phyloP scores from a whole-genome alignment of 2,888 invertebrate genomes.

The Eristalinus sepulchralis region DNA sequence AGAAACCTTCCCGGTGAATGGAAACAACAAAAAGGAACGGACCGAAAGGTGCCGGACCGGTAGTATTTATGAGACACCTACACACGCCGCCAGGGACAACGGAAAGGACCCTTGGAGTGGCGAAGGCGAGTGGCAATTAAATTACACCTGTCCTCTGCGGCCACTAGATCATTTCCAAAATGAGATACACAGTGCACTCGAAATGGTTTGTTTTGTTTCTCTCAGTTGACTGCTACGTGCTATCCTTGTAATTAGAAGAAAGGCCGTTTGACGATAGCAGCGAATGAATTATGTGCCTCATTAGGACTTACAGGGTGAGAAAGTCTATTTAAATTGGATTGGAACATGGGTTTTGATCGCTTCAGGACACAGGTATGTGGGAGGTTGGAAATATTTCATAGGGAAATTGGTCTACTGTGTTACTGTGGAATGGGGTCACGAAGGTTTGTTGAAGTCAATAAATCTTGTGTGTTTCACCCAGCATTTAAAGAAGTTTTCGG shows the following conservation, averaged over 20 bases:
- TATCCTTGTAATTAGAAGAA: constrained; percentile 69
- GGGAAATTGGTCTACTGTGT: neutral
- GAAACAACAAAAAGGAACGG: constrained; percentile 35
- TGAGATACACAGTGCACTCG: constrained; percentile 30
- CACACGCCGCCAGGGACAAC: neutral
- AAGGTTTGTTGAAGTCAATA: neutral
- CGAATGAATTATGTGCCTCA: constrained; percentile 66
- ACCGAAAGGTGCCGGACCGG: constrained; percentile 38
- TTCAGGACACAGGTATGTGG: neutral
- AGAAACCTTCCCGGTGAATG: constrained; percentile 41
- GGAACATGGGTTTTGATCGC: constrained; percentile 18
- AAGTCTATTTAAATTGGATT: constrained; percentile 27
- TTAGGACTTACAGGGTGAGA: constrained; percentile 57
- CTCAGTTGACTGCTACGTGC: constrained; percentile 45
- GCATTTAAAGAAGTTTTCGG: neutral
- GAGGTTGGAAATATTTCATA: neutral
- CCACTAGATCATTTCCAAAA: constrained; percentile 60
- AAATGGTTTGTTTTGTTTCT: constrained; percentile 63
- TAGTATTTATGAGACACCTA: constrained; percentile 50
- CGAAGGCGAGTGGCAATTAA: constrained; percentile 65
- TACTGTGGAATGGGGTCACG: neutral
- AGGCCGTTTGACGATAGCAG: constrained; percentile 59
- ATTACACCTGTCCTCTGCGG: constrained; percentile 65
- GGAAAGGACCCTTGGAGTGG: neutral
- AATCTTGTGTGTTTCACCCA: neutral